These are phyloP conservation scores for Etheostoma cragini DNA, from an alignment of 2,113 vertebrate species.

Conservation along the genomic window DNA sequence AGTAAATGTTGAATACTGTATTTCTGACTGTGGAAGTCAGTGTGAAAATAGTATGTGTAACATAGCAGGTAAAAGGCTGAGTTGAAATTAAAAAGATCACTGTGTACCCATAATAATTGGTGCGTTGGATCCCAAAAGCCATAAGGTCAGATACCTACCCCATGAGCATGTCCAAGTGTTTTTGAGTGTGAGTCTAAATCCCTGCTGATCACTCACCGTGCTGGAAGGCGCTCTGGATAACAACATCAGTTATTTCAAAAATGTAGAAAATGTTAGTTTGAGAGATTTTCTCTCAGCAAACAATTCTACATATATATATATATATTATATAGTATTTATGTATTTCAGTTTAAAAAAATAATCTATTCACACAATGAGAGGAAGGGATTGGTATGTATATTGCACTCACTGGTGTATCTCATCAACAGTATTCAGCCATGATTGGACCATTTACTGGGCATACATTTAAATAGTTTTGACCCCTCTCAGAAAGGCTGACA, in stretches of 20 bases:
- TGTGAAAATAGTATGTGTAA: slow-evolving; percentile 1
- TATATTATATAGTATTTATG: slow-evolving; percentile 2
- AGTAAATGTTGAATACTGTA: slow-evolving; percentile 17
- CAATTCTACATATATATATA: no score
- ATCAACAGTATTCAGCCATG: slow-evolving; percentile 3
- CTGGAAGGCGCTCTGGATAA: not conserved
- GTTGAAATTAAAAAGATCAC: not conserved
- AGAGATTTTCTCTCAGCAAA: no score
- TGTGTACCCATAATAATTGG: not conserved
- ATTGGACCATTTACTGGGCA: slow-evolving; percentile 5
- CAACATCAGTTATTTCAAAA: not conserved
- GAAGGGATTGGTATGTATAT: not conserved
- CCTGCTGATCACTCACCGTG: not conserved
- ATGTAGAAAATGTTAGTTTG: slow-evolving; percentile 20
- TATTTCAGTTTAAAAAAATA: slow-evolving; percentile 1
- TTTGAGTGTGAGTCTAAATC: slow-evolving; percentile 14
- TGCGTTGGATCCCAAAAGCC: not conserved
- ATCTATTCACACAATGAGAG: not conserved
- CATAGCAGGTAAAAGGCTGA: not conserved
- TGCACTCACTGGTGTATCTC: not conserved
- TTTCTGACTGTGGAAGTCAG: slow-evolving; percentile 35
- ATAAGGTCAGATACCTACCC: not conserved
- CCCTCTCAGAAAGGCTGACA: slow-evolving; percentile 15
- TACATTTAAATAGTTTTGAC: slow-evolving; percentile 30
- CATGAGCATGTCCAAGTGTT: not conserved